A percentile compares a stretch with the other conserved stretches of the same genome.
Conservation (phyloP, 2,797 vertebrate genomes). For the Thripadectes ignobilis region DNA sequence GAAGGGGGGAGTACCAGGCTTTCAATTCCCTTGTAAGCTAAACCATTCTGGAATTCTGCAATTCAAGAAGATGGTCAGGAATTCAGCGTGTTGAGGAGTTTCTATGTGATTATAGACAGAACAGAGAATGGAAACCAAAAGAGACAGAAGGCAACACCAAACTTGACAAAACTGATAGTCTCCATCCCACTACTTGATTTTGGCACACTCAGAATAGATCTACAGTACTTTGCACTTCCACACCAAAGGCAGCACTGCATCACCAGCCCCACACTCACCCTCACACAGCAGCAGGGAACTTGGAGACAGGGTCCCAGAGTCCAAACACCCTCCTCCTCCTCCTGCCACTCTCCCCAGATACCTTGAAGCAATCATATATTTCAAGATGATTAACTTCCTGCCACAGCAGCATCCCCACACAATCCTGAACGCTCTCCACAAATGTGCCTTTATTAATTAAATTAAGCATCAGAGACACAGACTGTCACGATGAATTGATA, state of each 20-base stretch:
- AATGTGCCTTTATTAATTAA: not conserved
- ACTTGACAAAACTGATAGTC: rapidly evolving
- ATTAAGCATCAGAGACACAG: not conserved
- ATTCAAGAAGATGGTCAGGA: not conserved
- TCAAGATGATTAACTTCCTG: not conserved
- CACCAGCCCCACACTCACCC: not conserved
- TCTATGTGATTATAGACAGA: rapidly evolving
- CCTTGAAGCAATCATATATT: not conserved
- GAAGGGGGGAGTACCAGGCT: rapidly evolving
- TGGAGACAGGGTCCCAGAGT: not conserved
- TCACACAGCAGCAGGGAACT: rapidly evolving
- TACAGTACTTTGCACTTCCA: rapidly evolving
- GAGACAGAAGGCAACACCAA: not conserved
- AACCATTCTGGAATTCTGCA: not conserved
- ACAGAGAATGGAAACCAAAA: rapidly evolving
- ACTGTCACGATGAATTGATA: not conserved
- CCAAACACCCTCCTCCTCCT: not conserved
- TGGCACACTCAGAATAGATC: not conserved
- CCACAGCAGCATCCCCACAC: not conserved
- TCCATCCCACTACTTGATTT: rapidly evolving
- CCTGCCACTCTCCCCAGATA: not conserved
- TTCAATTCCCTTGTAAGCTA: not conserved
- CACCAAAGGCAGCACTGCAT: not conserved
- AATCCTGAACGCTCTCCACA: not conserved
- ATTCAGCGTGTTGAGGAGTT: rapidly evolving